A percentile compares a stretch with the other conserved stretches of the same genome.
These are phyloP conservation scores for Panorpa germanica DNA, from an alignment of 2,888 invertebrate species.

Conservation along the genomic window DNA sequence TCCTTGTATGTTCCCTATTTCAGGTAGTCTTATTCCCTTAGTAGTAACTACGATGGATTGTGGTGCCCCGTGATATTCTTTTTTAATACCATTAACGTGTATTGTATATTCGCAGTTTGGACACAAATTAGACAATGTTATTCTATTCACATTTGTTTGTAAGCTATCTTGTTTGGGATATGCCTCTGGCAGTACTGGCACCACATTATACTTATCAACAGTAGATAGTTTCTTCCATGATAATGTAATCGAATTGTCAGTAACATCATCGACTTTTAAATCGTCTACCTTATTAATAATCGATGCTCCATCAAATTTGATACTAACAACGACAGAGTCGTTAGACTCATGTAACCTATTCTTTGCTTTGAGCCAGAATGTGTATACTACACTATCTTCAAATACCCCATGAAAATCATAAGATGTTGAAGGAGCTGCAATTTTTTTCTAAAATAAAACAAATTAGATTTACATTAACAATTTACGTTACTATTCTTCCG, in stretches of 20 bases:
- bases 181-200: slow-evolving; percentile 27
- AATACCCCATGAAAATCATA: too few species aligned
- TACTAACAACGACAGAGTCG: slow-evolving; percentile 32
- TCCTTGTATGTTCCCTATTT: slow-evolving; percentile 16
- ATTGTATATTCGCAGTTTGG: slow-evolving; percentile 31
- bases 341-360: slow-evolving; percentile 40
- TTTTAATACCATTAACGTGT: slow-evolving; percentile 30
- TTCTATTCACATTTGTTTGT: slow-evolving; percentile 25
- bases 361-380: slow-evolving; percentile 42
- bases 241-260: slow-evolving; percentile 32
- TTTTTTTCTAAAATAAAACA: too few species aligned
- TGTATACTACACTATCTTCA: too few species aligned
- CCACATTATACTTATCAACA: slow-evolving; percentile 39
- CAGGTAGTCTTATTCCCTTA: slow-evolving; percentile 18
- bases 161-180: slow-evolving; percentile 32
- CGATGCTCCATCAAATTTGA: slow-evolving; percentile 44
- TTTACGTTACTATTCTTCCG: too few species aligned
- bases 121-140: slow-evolving; percentile 21
- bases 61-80: slow-evolving; percentile 25
- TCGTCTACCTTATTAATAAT: slow-evolving; percentile 39
- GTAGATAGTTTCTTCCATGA: slow-evolving; percentile 37
- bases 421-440: too few species aligned
- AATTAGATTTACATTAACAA: too few species aligned
- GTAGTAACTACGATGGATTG: slow-evolving; percentile 21
- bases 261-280: slow-evolving; percentile 27